Percentiles rank a stretch among this genome's conserved stretches.
Evolutionary conservation across 2,888 invertebrate species (phyloP).

Genomic region (Lepeophtheirus nordmannii): DNA sequence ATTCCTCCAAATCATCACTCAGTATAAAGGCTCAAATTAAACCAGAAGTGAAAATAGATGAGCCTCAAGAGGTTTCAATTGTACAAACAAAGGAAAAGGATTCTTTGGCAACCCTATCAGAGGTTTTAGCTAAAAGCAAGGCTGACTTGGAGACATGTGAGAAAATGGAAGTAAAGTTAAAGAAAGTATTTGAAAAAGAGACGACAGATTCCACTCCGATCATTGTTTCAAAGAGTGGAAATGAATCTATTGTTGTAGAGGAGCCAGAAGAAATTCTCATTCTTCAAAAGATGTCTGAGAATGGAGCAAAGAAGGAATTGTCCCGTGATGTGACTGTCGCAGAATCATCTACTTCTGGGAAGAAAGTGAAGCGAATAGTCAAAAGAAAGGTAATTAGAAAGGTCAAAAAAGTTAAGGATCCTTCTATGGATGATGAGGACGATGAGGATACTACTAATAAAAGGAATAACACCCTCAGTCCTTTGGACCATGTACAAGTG

Average conservation of each 20-base stretch:
- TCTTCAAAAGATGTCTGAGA: not conserved
- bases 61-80: not conserved
- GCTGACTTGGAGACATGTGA: not conserved
- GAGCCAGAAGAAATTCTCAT: not conserved
- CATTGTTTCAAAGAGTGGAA: too few species aligned
- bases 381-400: not conserved
- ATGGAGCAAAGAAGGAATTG: too few species aligned
- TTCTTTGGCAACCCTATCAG: too few species aligned
- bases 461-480: not conserved
- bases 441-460: not conserved
- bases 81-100: not conserved
- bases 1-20: too few species aligned
- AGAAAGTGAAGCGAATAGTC: constrained; percentile 2
- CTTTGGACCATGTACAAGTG: not conserved
- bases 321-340: too few species aligned
- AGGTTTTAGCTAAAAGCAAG: too few species aligned
- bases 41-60: constrained; percentile 1
- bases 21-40: not conserved
- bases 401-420: not conserved
- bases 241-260: not conserved
- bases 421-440: not conserved
- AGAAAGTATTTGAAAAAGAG: not conserved
- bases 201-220: too few species aligned
- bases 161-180: not conserved
- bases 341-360: not conserved